Evolutionary conservation across 2,888 invertebrate species (phyloP), one percentile per base, ranked within the genome.

Genomic region (Chloromyia formosa): DNA sequence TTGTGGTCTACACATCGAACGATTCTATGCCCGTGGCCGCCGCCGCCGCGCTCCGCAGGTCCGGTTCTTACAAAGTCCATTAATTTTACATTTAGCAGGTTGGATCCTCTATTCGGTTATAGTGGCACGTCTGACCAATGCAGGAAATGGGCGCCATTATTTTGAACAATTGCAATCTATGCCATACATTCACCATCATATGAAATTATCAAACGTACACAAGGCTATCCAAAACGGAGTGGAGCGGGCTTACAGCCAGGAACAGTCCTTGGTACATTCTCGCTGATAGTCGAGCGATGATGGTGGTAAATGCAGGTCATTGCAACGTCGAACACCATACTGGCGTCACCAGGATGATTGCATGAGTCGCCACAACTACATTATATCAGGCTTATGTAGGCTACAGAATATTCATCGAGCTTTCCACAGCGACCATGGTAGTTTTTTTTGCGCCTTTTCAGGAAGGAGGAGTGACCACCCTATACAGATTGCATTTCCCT

Each of bases 71-170:
- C 10, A 64, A 64, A 64, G 40, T 64, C 64, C 64, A 64, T 64
- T 64, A 64, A 64, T 64, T 64, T 64, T 64, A 9, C 64, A 64
- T 64, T 42, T 42, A 64, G 42, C 64, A n/a, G 12, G 45, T n/a
- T 16, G 16, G 54, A 16, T n/a, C n/a, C n/a, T n/a, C n/a, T 54
- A 12, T 5, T n/a, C 1, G 61, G 14, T n/a, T 18, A 35, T 14
- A 61, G 7, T 42, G 42, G 42, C n/a, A 42, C 35, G 61, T 4
- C 35, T 1, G 61, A 14, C 22, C 61, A 61, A 27, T 61, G 61
- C 35, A 12, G 4, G 7, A 42, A 18, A 18, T n/a, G n/a, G n/a
- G n/a, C n/a, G n/a, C n/a, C n/a, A n/a, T n/a, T n/a, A n/a, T 20
- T 20, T 9, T 16, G 42, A 22, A 42, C 64, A 42, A 40, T 64